Base-by-base conservation (phyloP, 2,888 invertebrate genomes). In the Bellardia pandia region DNA sequence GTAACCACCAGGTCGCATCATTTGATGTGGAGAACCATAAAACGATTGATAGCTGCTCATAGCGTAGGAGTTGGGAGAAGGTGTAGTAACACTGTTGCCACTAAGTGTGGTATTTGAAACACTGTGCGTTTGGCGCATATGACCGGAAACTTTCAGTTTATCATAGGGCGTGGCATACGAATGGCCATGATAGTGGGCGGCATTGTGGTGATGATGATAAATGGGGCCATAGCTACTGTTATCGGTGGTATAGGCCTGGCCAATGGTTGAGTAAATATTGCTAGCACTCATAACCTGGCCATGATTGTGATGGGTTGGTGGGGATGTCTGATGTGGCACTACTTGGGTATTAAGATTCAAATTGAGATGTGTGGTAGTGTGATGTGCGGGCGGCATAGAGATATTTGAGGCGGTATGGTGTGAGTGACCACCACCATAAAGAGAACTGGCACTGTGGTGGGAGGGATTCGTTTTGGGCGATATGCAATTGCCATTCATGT, bases 221-320 rank as follows among this genome's bases (percentile, higher is more conserved):
- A 94, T 93, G 66, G 94, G 92, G 0, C 94, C 94, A 85, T 93
- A 94, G 88, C 93, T 93, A 72, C 93, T 93, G 71, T 90, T 92
- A 60, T 94, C 94, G 6, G 90, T 89, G n/a, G 90, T 90, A 88
- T 94, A 94, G 0, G 93, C 91, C 81, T 94, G 94, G 0, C 92
- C 92, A 64, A 93, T 92, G 83, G 90, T 89, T 0, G 93, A 91
- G 79, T 93, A 93, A 30, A 93, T 91, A 69, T 92, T 93, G 81
- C 92, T 91, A 30, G 93, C 45, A 23, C 60, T 84, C 91, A 92
- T 91, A 4, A 91, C 90, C 48, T 88, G 88, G 8, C 51, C 45
- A 23, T 87, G 80, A 9, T 48, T 30, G 64, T 88, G 86, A 45
- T 80, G 83, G 9, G 77, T 16, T 4, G 77, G 66, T 6, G 85